phyloP scores from a whole-genome alignment of 2,888 invertebrate species.

The Sinhomidia bicolor region DNA sequence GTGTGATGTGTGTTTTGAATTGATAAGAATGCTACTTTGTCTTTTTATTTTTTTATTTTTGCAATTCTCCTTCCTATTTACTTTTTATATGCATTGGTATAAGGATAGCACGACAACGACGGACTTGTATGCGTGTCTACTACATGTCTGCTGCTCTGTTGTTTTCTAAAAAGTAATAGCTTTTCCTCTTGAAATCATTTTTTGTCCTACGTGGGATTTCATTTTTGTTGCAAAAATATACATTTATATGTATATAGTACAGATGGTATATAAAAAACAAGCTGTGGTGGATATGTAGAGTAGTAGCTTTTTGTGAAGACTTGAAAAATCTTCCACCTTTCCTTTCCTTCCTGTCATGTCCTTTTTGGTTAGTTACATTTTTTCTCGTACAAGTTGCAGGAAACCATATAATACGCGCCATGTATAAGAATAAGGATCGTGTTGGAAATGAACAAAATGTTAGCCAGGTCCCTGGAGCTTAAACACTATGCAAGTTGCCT shows the following conservation, averaged over 20 bases:
- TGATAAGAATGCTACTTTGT: no score
- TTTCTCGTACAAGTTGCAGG: not conserved
- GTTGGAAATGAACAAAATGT: constrained; percentile 65
- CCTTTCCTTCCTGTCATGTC: not conserved
- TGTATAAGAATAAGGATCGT: constrained; percentile 31
- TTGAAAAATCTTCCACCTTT: constrained; percentile 21
- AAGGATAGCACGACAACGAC: not conserved
- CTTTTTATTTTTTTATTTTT: not conserved
- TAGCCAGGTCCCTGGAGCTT: constrained; percentile 54
- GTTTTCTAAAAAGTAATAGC: not conserved
- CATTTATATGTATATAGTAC: not conserved
- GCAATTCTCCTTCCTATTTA: not conserved
- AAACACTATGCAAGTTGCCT: not conserved
- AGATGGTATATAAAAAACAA: not conserved
- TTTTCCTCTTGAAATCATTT: not conserved
- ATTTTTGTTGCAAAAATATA: not conserved
- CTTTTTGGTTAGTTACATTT: constrained; percentile 7
- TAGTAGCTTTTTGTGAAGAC: not conserved
- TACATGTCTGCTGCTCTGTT: no score
- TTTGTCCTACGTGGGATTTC: not conserved
- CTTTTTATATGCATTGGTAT: not conserved
- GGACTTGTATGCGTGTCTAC: not conserved
- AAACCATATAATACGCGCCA: not conserved
- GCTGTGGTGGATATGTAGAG: no score
- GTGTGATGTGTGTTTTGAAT: constrained; percentile 17